Evolutionary conservation across 2,113 vertebrate species (phyloP).

Genomic region (Antennarius striatus): DNA sequence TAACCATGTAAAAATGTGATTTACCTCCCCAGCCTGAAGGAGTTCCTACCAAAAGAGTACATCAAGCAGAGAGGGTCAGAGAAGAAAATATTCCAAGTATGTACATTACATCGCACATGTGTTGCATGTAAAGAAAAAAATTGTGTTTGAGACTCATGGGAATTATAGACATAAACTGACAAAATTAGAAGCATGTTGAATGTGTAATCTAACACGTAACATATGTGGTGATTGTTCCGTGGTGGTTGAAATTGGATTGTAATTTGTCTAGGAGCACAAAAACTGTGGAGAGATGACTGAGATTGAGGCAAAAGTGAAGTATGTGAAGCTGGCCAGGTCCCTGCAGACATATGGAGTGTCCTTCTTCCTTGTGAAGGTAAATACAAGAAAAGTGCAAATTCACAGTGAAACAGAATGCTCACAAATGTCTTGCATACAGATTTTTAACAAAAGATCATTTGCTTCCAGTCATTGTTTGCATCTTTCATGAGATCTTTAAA

Average conservation of each 20-base stretch:
- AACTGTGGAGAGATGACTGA: conserved; percentile 96
- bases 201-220: background rate
- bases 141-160: conserved; percentile 15
- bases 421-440: background rate
- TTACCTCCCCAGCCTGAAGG: conserved; percentile 79
- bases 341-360: conserved; percentile 95
- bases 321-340: conserved; percentile 94
- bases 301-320: conserved; percentile 99
- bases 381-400: background rate
- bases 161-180: conserved; percentile 6
- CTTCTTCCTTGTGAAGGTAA: conserved; percentile 98
- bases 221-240: background rate
- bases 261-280: conserved; percentile 89
- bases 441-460: background rate
- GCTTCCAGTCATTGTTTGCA: no score
- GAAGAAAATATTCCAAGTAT: conserved; percentile 85
- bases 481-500: background rate
- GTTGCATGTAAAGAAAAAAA: conserved; percentile 14
- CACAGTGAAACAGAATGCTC: no score
- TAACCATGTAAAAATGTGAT: conserved; percentile 65
- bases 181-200: conserved; percentile 9
- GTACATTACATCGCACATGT: conserved; percentile 29
- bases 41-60: conserved; percentile 85
- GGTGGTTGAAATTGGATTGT: conserved; percentile 3
- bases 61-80: conserved; percentile 83